These are phyloP conservation scores for Zeuzera pyrina DNA, from an alignment of 2,888 invertebrate species.

Conservation along the genomic window DNA sequence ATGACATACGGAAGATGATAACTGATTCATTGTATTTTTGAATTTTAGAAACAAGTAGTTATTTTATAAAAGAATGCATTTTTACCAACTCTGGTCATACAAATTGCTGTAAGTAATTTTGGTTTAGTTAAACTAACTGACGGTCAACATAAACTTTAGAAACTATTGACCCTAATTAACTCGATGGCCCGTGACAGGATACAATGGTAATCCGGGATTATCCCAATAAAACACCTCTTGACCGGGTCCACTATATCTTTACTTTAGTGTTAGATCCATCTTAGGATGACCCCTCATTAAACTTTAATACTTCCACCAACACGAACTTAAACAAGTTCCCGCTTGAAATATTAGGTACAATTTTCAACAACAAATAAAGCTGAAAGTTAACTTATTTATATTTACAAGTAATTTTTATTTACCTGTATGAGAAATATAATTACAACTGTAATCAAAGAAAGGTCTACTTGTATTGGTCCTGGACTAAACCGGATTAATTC, in stretches of 20 bases:
- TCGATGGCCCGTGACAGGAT: slow-evolving; percentile 54
- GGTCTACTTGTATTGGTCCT: slow-evolving; percentile 23
- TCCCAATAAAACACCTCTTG: slow-evolving; percentile 67
- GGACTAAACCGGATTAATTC: slow-evolving; percentile 23
- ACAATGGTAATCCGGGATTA: slow-evolving; percentile 62
- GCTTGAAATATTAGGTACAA: background rate
- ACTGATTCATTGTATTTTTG: too few species aligned
- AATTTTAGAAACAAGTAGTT: too few species aligned
- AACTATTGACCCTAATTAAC: slow-evolving; percentile 65
- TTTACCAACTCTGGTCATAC: slow-evolving; percentile 5
- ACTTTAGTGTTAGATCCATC: slow-evolving; percentile 1
- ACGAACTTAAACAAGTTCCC: background rate
- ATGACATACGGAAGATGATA: too few species aligned
- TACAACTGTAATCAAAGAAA: background rate
- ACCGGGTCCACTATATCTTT: slow-evolving; percentile 21
- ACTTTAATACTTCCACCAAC: background rate
- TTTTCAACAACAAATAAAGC: background rate
- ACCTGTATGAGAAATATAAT: background rate
- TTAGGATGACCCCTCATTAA: background rate
- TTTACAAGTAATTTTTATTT: background rate
- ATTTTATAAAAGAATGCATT: too few species aligned
- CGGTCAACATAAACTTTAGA: slow-evolving; percentile 24
- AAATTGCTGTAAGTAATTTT: too few species aligned
- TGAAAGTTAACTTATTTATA: background rate
- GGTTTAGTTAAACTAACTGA: slow-evolving; percentile 31